These are phyloP conservation scores for Parnassius orleans DNA, from an alignment of 2,888 invertebrate genomes.

Conservation along the genomic window DNA sequence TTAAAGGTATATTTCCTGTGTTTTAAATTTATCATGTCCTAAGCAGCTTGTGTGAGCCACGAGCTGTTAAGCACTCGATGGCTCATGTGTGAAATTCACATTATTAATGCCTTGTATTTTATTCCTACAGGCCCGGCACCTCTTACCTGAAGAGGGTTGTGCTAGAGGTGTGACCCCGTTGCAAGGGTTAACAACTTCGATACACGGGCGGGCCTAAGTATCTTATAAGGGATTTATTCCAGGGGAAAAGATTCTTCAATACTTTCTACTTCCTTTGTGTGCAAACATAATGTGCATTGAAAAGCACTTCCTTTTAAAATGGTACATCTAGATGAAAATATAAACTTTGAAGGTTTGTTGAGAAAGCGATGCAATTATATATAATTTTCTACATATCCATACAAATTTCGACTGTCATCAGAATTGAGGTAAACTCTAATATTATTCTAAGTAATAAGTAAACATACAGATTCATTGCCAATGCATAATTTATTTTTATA, in stretches of 20 bases:
- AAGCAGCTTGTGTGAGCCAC: constrained; percentile 61
- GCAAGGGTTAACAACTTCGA: constrained; percentile 81
- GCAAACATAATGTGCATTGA: constrained; percentile 48
- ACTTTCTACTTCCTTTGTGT: constrained; percentile 53
- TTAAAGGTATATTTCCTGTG: constrained; percentile 53
- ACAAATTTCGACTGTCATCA: constrained; percentile 33
- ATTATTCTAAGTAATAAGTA: constrained; percentile 4
- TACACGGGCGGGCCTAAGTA: constrained; percentile 81
- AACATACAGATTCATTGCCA: background rate
- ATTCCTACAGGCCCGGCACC: constrained; percentile 83
- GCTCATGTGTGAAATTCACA: constrained; percentile 70
- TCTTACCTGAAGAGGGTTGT: constrained; percentile 82
- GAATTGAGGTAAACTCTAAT: constrained; percentile 35
- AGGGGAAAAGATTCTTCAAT: constrained; percentile 59
- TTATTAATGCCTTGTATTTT: constrained; percentile 81
- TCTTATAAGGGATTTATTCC: constrained; percentile 78
- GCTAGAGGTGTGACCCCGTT: constrained; percentile 81
- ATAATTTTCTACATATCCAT: constrained; percentile 31
- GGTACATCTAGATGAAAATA: constrained; percentile 33
- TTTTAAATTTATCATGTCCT: constrained; percentile 33
- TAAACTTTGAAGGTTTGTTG: constrained; percentile 56
- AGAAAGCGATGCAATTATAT: constrained; percentile 49
- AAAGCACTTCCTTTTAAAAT: constrained; percentile 42
- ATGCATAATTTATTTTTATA: background rate
- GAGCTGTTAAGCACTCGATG: constrained; percentile 75